Percentiles rank a stretch among this genome's conserved stretches.
These are phyloP conservation scores for Corythornis cristatus DNA, from an alignment of 2,113 vertebrate genomes.

Conservation along the genomic window DNA sequence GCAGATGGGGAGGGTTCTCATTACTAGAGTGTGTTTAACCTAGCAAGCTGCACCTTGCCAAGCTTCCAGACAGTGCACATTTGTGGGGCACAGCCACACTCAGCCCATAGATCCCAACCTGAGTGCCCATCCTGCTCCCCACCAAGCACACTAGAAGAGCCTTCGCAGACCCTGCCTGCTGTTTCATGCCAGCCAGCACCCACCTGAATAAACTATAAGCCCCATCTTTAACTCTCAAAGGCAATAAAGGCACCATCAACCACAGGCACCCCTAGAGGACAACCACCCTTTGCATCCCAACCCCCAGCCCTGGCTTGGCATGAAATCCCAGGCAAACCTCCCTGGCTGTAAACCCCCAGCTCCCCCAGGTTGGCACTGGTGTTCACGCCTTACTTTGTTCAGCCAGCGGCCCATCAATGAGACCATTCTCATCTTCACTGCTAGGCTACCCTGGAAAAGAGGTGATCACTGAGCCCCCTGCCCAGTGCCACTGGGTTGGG, in stretches of 20 bases:
- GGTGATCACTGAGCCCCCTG: neutral
- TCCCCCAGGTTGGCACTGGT: neutral
- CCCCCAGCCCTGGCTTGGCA: neutral
- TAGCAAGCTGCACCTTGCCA: neutral
- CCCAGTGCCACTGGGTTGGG: accelerated
- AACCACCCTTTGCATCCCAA: accelerated
- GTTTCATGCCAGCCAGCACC: neutral
- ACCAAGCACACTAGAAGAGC: neutral
- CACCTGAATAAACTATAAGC: neutral
- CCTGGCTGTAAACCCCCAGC: neutral
- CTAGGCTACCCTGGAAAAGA: slow-evolving; percentile 47
- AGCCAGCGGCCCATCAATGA: slow-evolving; percentile 35
- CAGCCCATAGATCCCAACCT: neutral
- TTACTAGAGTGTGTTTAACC: neutral
- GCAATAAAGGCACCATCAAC: neutral
- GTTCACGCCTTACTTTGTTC: slow-evolving; percentile 20
- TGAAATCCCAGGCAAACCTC: neutral
- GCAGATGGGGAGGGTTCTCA: neutral
- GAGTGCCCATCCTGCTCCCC: neutral
- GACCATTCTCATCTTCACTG: neutral
- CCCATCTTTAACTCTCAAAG: slow-evolving; percentile 35
- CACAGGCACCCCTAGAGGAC: accelerated
- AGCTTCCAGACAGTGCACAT: neutral
- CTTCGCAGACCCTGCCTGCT: accelerated
- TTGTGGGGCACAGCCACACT: neutral